Percentiles rank a stretch among this genome's conserved stretches.
Conservation (phyloP, 2,113 vertebrate genomes). For the Sinocyclocheilus anshuiensis region DNA sequence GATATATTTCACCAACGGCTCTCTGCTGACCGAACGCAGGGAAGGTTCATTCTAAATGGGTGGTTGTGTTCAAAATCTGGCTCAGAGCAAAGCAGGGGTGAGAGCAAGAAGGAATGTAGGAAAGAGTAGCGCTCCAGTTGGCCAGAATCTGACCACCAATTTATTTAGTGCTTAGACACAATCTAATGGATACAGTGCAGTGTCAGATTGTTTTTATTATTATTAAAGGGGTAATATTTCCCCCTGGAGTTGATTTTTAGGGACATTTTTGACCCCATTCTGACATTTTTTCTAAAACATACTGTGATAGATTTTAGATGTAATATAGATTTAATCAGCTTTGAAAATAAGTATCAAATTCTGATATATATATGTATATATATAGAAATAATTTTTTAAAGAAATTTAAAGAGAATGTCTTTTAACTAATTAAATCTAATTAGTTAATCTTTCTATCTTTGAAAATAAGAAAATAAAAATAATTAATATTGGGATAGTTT, state of each 20-base stretch:
- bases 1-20: slow-evolving; percentile 43
- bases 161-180: slow-evolving; percentile 38
- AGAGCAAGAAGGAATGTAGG: slow-evolving; percentile 28
- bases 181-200: slow-evolving; percentile 12
- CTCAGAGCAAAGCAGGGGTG: slow-evolving; percentile 37
- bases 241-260: neutral
- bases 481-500: neutral
- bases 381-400: no score
- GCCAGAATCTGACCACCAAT: slow-evolving; percentile 55
- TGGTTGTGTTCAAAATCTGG: slow-evolving; percentile 27
- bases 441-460: no score
- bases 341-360: neutral
- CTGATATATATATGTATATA: no score
- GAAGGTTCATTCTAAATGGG: slow-evolving; percentile 36
- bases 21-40: slow-evolving; percentile 35
- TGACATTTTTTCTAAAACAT: neutral
- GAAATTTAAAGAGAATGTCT: no score
- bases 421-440: no score
- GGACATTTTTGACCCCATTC: neutral
- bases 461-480: neutral
- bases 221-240: neutral
- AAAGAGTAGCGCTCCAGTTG: slow-evolving; percentile 47
- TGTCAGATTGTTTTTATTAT: neutral
- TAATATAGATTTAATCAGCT: neutral
- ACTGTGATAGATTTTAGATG: no score